Evolutionary conservation across 53 echinoderm and acorn worm genomes (phyloP).

Genomic region (Stichopus horrens): DNA sequence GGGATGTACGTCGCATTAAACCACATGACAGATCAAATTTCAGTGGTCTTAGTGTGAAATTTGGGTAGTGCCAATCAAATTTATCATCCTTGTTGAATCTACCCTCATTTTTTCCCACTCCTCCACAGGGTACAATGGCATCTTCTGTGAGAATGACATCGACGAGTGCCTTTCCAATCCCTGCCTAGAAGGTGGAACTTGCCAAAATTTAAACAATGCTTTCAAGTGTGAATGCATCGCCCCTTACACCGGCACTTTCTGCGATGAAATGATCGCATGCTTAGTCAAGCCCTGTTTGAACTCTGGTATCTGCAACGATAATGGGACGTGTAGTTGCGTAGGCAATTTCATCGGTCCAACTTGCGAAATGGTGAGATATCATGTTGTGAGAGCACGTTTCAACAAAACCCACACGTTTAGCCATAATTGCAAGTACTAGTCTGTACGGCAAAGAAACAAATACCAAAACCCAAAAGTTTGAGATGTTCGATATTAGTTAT

Average conservation of each 20-base stretch:
- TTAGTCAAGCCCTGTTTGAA: slow-evolving; percentile 58
- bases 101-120: not conserved
- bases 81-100: not conserved
- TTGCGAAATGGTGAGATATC: slow-evolving; percentile 66
- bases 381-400: not conserved
- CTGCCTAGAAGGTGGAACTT: slow-evolving; percentile 66
- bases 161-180: slow-evolving; percentile 60
- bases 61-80: not conserved
- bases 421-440: too few species aligned
- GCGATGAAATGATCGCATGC: slow-evolving; percentile 60
- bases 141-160: slow-evolving; percentile 60
- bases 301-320: slow-evolving; percentile 53
- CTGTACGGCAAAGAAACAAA: too few species aligned
- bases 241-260: slow-evolving; percentile 53
- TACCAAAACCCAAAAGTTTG: too few species aligned
- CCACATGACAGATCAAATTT: not conserved
- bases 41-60: not conserved
- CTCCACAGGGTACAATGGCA: slow-evolving; percentile 71
- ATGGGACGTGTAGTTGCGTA: slow-evolving; percentile 55
- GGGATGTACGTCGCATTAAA: too few species aligned
- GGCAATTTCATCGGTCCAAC: slow-evolving; percentile 59
- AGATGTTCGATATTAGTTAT: too few species aligned
- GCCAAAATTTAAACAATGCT: slow-evolving; percentile 56
- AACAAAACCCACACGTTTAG: too few species aligned
- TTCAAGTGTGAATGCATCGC: slow-evolving; percentile 68